phyloP scores from a whole-genome alignment of 2,888 invertebrate species.

The Endomychus coccineus region DNA sequence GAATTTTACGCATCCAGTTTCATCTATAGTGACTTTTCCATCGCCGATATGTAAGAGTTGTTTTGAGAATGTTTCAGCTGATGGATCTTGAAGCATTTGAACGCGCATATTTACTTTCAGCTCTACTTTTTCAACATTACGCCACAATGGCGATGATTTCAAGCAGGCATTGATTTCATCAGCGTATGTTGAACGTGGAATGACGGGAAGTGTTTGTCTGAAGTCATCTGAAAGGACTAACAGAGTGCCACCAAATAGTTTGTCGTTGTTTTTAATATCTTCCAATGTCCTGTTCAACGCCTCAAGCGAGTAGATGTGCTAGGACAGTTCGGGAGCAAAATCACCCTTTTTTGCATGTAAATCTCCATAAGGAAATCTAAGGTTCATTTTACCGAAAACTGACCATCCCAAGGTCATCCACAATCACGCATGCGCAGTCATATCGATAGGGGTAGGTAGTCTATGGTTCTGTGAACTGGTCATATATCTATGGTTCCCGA shows the following conservation, averaged over 20 bases:
- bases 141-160: conserved; percentile 25
- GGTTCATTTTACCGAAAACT: too few relatives aligned
- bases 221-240: conserved; percentile 13
- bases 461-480: too few relatives aligned
- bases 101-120: conserved; percentile 27
- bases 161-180: conserved; percentile 25
- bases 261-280: too few relatives aligned
- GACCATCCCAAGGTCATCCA: too few relatives aligned
- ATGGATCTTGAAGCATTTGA: conserved; percentile 28
- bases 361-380: too few relatives aligned
- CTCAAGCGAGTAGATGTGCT: too few relatives aligned
- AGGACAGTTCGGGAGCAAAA: too few relatives aligned
- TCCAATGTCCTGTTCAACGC: too few relatives aligned
- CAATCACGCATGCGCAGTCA: too few relatives aligned
- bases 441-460: too few relatives aligned
- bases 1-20: conserved; percentile 24
- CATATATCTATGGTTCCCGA: too few relatives aligned
- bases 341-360: too few relatives aligned
- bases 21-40: conserved; percentile 24
- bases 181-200: conserved; percentile 18
- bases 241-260: conserved; percentile 11
- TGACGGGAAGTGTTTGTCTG: conserved; percentile 6
- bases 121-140: conserved; percentile 26
- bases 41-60: conserved; percentile 25
- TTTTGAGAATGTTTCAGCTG: conserved; percentile 26